Conservation (phyloP, 2,797 vertebrate species). For the Myotis daubentonii region DNA sequence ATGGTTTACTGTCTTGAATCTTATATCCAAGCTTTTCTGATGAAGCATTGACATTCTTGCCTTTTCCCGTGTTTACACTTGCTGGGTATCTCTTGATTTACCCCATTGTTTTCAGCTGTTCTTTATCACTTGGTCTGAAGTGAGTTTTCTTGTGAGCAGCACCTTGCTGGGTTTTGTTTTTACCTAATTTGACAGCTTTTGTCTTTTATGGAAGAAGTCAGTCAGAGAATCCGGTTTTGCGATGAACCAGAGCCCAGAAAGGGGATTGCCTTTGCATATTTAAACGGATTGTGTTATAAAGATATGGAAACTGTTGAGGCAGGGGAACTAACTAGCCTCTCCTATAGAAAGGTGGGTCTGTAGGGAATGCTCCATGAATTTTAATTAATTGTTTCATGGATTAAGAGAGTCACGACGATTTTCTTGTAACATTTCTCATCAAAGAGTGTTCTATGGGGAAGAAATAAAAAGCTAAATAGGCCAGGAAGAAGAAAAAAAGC, state of each 20-base stretch:
- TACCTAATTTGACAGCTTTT: slow-evolving; percentile 55
- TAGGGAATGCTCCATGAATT: slow-evolving; percentile 42
- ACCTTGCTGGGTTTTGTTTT: not conserved
- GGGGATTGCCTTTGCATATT: slow-evolving; percentile 38
- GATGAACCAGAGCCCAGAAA: not conserved
- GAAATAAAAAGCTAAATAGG: slow-evolving; percentile 54
- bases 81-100: not conserved
- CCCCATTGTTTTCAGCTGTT: not conserved
- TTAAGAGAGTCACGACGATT: slow-evolving; percentile 9
- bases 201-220: slow-evolving; percentile 58
- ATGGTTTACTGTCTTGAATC: not conserved
- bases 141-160: slow-evolving; percentile 21
- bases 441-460: slow-evolving; percentile 26
- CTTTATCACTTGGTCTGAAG: slow-evolving; percentile 27
- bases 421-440: slow-evolving; percentile 53
- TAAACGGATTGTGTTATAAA: slow-evolving; percentile 51
- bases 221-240: slow-evolving; percentile 45
- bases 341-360: slow-evolving; percentile 22
- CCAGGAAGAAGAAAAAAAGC: slow-evolving; percentile 49
- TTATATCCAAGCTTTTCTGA: slow-evolving; percentile 17
- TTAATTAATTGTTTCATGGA: slow-evolving; percentile 60
- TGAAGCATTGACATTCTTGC: not conserved
- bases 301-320: slow-evolving; percentile 22
- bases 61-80: not conserved
- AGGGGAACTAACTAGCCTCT: slow-evolving; percentile 29